A percentile compares a stretch with the other conserved stretches of the same genome.
Evolutionary conservation across 2,797 vertebrate genomes (phyloP).

Genomic region (Anableps anableps): DNA sequence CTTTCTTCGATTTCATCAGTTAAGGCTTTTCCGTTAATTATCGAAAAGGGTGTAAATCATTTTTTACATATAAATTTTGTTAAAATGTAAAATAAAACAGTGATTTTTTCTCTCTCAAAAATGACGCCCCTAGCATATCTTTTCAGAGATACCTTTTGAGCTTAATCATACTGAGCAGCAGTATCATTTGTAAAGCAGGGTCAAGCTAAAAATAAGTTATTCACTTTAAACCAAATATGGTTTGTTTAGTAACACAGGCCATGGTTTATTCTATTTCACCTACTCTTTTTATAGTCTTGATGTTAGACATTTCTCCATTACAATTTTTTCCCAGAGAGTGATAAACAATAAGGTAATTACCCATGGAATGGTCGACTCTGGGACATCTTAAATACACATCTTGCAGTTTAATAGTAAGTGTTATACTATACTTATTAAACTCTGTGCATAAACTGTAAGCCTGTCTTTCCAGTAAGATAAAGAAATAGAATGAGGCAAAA

Average conservation of each 20-base stretch:
- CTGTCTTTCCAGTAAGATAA: constrained; percentile 46
- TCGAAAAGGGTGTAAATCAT: not conserved
- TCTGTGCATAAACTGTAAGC: constrained; percentile 32
- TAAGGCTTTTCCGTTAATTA: not conserved
- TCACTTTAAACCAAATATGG: not conserved
- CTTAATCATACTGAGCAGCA: not conserved
- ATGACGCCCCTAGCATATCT: not conserved
- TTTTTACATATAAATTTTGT: not conserved
- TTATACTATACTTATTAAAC: constrained; percentile 13
- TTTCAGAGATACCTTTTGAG: not conserved
- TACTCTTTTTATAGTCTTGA: not conserved
- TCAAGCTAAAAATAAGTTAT: not conserved
- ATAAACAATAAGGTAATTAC: not conserved
- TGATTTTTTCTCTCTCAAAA: not conserved
- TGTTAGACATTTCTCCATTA: not conserved
- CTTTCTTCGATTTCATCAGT: too few species aligned
- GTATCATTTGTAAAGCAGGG: not conserved
- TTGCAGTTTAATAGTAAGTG: constrained; percentile 35
- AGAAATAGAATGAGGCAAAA: constrained; percentile 39
- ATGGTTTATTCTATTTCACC: not conserved
- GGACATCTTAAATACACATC: constrained; percentile 9
- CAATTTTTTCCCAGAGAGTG: too few species aligned
- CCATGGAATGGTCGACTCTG: not conserved
- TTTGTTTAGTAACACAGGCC: not conserved
- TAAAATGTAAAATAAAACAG: not conserved